Evolutionary conservation across 64 coral and sea anemone species (phyloP), one percentile per base, ranked within the genome.

Genomic region (Stichodactyla mertensii): DNA sequence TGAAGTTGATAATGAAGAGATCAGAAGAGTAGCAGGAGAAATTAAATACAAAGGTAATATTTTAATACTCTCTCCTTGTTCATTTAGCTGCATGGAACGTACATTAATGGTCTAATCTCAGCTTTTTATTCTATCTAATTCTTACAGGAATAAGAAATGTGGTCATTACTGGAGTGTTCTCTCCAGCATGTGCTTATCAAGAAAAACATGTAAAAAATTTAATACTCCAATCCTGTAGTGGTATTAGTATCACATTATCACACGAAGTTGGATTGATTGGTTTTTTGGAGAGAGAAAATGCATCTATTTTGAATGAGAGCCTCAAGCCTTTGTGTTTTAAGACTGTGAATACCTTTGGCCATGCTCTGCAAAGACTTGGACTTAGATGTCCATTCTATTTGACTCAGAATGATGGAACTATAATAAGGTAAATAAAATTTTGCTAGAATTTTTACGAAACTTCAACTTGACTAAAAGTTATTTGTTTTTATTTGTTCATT

Each of bases 351-450:
- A 88, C 90, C 7, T 94, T 98, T 86, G 70, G 77, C 57, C 52
- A 88, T 28, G 93, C 96, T 57, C 82, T 95, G 51, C 26, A 79
- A 55, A 84, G 55, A 84, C 55, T 84, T 60, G 93, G 93, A 12
- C 84, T 92, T 12, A 92, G 27, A 1, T 95, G 96, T 66, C 87
- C 96, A 54, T 94, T 94, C 60, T 98, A 92, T 74, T 89, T 98
- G 51, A 98, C 96, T 24, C 96, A 98, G 85, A 98, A 98, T 88
- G 92, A 98, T 95, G 96, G 96, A 4, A 98, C 96, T 31, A 90
- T 98, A 84, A 90, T 92, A 87, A 95, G 77, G 77, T 79, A 51
- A 52, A 16, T 66, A 5, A 45, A 45, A 45, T 45, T 45, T 45
- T 45, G 36, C 36, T 45, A 45, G 36, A 45, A 45, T 45, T 45